Evolutionary conservation across 1,140 invertebrate species (phyloP).

Genomic region (Acromyrmex echinatior): DNA sequence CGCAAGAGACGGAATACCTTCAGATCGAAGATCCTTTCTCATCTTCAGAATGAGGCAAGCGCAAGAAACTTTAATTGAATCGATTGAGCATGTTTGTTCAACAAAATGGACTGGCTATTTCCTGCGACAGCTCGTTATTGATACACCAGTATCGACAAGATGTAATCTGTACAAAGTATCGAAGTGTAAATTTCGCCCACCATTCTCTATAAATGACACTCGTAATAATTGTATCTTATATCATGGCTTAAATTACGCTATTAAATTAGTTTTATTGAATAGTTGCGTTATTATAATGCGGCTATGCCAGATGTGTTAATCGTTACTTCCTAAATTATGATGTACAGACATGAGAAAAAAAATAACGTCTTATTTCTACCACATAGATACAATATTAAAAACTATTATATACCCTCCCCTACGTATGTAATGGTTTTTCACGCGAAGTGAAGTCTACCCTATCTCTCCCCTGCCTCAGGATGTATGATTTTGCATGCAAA

Average conservation of each 20-base stretch:
- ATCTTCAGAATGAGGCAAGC: neutral
- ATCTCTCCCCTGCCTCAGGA: too few relatives aligned
- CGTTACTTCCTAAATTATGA: too few relatives aligned
- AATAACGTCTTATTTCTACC: too few relatives aligned
- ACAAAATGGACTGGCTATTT: conserved; percentile 49
- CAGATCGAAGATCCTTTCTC: neutral
- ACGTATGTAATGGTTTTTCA: too few relatives aligned
- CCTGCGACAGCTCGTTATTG: conserved; percentile 40
- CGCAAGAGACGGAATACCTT: neutral
- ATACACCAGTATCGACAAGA: conserved; percentile 26
- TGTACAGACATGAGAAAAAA: too few relatives aligned
- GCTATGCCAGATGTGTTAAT: neutral
- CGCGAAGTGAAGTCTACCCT: too few relatives aligned
- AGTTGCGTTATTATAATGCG: neutral
- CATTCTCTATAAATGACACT: neutral
- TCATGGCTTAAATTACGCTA: neutral
- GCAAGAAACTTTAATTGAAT: conserved; percentile 57
- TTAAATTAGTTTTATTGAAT: conserved; percentile 3
- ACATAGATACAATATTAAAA: too few relatives aligned
- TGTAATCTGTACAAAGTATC: conserved; percentile 28
- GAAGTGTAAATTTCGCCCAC: conserved; percentile 13
- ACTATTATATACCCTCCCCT: too few relatives aligned
- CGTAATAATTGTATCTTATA: conserved; percentile 13
- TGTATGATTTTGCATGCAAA: too few relatives aligned
- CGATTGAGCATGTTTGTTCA: conserved; percentile 48